phyloP scores from a whole-genome alignment of 2,797 vertebrate genomes.

The Taenioides sp. region DNA sequence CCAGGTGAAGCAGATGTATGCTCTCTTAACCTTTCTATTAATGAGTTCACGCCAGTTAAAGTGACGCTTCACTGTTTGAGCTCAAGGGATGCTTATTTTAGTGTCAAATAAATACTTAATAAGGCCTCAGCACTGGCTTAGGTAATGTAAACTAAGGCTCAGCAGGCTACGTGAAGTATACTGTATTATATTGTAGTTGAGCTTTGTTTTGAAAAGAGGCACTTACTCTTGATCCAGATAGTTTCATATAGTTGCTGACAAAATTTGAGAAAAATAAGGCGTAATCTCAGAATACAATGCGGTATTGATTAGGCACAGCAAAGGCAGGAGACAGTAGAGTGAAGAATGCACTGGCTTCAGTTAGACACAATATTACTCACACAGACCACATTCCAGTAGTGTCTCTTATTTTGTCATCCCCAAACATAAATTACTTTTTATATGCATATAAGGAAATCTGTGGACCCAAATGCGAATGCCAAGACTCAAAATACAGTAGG shows the following conservation, averaged over 20 bases:
- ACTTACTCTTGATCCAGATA: not conserved
- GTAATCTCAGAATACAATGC: not conserved
- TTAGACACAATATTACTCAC: not conserved
- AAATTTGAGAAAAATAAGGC: not conserved
- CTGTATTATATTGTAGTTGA: not conserved
- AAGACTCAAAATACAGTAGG: not conserved
- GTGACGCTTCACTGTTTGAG: constrained; percentile 29
- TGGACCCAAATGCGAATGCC: too few relatives aligned
- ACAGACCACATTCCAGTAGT: not conserved
- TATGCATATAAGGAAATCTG: not conserved
- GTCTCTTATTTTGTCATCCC: not conserved
- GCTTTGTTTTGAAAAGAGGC: not conserved
- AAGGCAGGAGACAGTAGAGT: not conserved
- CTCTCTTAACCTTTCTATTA: constrained; percentile 39
- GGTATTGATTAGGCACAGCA: not conserved
- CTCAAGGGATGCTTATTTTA: constrained; percentile 54
- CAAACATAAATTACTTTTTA: not conserved
- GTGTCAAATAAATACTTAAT: constrained; percentile 50
- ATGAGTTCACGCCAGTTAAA: constrained; percentile 41
- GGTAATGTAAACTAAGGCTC: constrained; percentile 42
- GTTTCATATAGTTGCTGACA: not conserved
- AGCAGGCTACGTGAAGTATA: not conserved
- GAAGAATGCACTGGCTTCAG: constrained; percentile 1
- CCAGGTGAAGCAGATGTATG: constrained; percentile 14
- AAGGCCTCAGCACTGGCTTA: constrained; percentile 32